Conservation (phyloP, 2,888 invertebrate species). For the Adelphocoris suturalis region DNA sequence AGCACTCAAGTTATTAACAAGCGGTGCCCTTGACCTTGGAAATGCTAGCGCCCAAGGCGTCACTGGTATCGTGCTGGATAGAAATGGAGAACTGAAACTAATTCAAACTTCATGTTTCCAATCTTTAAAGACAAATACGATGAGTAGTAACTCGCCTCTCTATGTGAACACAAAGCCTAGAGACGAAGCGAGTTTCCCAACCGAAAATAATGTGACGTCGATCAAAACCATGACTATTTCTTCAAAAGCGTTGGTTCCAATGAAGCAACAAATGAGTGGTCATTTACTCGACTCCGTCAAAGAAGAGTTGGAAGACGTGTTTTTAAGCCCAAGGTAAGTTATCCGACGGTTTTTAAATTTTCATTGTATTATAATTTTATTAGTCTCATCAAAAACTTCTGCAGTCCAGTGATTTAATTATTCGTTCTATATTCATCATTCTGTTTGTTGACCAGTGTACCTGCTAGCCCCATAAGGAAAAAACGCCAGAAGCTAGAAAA, state of each 20-base stretch:
- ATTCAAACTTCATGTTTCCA: constrained; percentile 80
- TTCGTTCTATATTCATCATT: neutral
- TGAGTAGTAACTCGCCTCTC: constrained; percentile 28
- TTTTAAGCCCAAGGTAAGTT: constrained; percentile 84
- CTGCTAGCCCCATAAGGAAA: constrained; percentile 83
- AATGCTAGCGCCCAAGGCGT: constrained; percentile 80
- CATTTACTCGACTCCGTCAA: constrained; percentile 79
- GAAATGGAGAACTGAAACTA: constrained; percentile 83
- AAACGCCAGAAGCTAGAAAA: constrained; percentile 78
- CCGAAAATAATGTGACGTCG: constrained; percentile 1
- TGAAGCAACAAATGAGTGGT: constrained; percentile 37
- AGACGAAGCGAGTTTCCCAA: constrained; percentile 26
- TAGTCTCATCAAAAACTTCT: neutral
- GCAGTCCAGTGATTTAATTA: too few species aligned
- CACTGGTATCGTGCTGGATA: constrained; percentile 82
- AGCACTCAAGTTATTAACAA: constrained; percentile 81
- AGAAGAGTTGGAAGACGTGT: constrained; percentile 87
- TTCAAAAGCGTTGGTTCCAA: constrained; percentile 35
- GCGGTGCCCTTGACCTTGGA: constrained; percentile 80
- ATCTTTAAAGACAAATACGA: constrained; percentile 72
- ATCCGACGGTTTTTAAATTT: neutral
- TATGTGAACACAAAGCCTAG: constrained; percentile 65
- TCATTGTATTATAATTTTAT: neutral
- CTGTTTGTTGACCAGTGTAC: constrained; percentile 80
- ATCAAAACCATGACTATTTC: constrained; percentile 52